These are phyloP conservation scores for Burhinus oedicnemus DNA, from an alignment of 2,113 vertebrate species.

Conservation along the genomic window DNA sequence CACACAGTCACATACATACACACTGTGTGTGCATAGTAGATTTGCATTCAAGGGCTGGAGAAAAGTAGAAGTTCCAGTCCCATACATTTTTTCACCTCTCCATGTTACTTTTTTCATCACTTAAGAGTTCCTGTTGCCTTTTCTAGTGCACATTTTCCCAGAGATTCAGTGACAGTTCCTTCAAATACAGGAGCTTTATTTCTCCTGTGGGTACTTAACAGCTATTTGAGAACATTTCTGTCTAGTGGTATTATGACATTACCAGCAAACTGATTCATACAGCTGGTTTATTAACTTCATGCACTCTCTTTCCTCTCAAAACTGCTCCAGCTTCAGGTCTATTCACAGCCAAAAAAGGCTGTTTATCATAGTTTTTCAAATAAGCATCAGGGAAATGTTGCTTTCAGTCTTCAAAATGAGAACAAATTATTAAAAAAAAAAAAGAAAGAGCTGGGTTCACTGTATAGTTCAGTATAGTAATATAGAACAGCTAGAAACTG, in stretches of 20 bases:
- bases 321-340: not conserved
- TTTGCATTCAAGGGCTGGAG: not conserved
- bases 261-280: not conserved
- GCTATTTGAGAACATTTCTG: constrained; percentile 1
- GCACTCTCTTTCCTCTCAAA: not conserved
- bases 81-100: not conserved
- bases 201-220: not conserved
- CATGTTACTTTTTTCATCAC: not conserved
- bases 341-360: not conserved
- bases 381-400: not conserved
- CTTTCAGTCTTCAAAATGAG: not conserved
- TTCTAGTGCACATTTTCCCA: not conserved
- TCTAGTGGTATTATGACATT: not conserved
- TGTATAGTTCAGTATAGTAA: not conserved
- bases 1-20: not conserved
- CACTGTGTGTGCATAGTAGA: accelerated
- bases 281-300: not conserved
- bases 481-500: not conserved
- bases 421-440: not conserved
- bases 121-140: not conserved
- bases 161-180: not conserved
- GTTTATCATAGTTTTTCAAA: not conserved
- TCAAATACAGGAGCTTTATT: constrained; percentile 3
- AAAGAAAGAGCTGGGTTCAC: not conserved
- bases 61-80: not conserved